Base-by-base conservation (phyloP, 1,140 invertebrate species). In the Geopemphigus sp. region DNA sequence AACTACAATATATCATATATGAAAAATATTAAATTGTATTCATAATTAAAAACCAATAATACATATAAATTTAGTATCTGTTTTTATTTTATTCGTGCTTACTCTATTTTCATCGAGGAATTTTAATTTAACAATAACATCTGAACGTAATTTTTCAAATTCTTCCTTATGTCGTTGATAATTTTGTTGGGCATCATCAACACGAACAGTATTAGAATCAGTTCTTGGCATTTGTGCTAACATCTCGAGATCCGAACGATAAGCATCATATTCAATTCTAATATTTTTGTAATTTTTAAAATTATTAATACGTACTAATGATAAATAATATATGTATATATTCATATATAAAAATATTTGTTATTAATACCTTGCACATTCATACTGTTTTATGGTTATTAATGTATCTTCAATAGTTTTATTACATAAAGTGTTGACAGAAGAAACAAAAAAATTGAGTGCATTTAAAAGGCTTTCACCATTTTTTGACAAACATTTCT, bases 351-450 rank as follows among this genome's bases (percentile, higher is more conserved):
- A 6, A 57, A 24, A 22, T 10, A 64, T 64, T 32, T 32, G 53
- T 72, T 22, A 45, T 57, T 15, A 39, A 45, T 85, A 95, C 94
- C 94, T 91, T 64, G 96, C 93, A 64, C 91, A 91, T 88, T 98
- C 96, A 86, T 97, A 98, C 85, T 95, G 93, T 84, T 93, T 90
- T 83, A 98, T 92, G 72, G 96, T 98, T 80, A 96, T 88, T 83
- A 98, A 88, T 1, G 96, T 97, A 85, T 98, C 96, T 86, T 98
- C 96, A 84, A 98, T 98, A 39, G 95, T 98, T 88, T 97, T 97
- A 86, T 96, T 94, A 86, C 95, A 96, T 83, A 98, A 88, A 54
- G 97, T 98, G 86, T 95, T 95, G 15, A 98, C 92, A 63, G 95
- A 95, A 68, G 94, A 96, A 83, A 95, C 95, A 87, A 98, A 98